A percentile compares a stretch with the other conserved stretches of the same genome.
phyloP scores from a whole-genome alignment of 1,140 invertebrate genomes.

The Ceratitis capitata region DNA sequence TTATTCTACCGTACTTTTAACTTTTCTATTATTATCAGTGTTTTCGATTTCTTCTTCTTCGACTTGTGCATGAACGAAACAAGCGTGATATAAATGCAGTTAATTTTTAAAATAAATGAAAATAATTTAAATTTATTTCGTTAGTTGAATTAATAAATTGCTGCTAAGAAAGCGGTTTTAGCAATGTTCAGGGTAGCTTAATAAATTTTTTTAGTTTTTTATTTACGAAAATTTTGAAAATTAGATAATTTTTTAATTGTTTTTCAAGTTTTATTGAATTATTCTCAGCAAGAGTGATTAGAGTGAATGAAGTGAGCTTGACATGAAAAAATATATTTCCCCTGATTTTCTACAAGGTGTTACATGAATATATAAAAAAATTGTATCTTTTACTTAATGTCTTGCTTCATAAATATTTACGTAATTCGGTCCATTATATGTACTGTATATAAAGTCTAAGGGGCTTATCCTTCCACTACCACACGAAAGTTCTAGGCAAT shows the following conservation, averaged over 20 bases:
- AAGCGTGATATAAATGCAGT: not conserved
- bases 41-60: not conserved
- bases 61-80: not conserved
- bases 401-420: no score
- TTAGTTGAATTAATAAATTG: not conserved
- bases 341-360: not conserved
- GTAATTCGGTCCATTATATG: no score
- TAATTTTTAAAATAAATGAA: not conserved
- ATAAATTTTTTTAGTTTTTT: not conserved
- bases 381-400: not conserved
- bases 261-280: not conserved
- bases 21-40: not conserved
- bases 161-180: not conserved
- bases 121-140: not conserved
- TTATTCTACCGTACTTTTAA: not conserved
- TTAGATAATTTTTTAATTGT: not conserved
- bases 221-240: not conserved
- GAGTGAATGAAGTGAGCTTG: not conserved
- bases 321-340: constrained; percentile 22
- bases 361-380: not conserved
- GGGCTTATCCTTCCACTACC: no score
- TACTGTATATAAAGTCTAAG: no score
- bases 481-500: no score
- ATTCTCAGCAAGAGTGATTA: not conserved
- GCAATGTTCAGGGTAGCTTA: no score